Evolutionary conservation across 2,113 vertebrate genomes (phyloP).

Genomic region (Osmerus eperlanus): DNA sequence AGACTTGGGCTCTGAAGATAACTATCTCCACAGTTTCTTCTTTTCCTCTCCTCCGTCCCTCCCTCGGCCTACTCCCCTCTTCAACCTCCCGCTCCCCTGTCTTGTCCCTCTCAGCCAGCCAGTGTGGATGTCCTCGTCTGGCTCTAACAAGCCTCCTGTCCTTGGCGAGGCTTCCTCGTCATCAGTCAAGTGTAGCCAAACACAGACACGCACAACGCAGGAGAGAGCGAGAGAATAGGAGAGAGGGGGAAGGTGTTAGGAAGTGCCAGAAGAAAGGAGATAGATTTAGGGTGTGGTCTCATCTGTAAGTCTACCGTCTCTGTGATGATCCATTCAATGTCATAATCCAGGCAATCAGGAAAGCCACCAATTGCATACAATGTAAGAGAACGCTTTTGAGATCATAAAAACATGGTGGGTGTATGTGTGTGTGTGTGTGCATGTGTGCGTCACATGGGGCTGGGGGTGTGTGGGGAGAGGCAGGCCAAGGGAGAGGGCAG

Average conservation of each 20-base stretch:
- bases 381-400: not conserved
- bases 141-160: conserved; percentile 64
- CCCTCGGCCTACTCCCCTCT: not conserved
- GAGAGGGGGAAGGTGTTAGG: conserved; percentile 13
- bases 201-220: conserved; percentile 35
- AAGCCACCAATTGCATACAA: not conserved
- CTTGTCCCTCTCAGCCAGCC: conserved; percentile 35
- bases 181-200: conserved; percentile 56
- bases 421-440: not conserved
- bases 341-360: conserved; percentile 24
- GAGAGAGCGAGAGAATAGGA: conserved; percentile 15
- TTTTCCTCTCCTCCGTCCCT: too few species aligned
- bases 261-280: conserved; percentile 22
- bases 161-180: conserved; percentile 60
- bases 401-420: not conserved
- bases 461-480: not conserved
- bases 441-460: not conserved
- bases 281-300: not conserved
- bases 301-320: conserved; percentile 4
- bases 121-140: conserved; percentile 25
- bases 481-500: not conserved
- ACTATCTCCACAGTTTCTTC: too few species aligned
- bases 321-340: conserved; percentile 6
- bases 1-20: not conserved
- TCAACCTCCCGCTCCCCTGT: not conserved